Conservation (phyloP, 2,113 vertebrate species). For the Taxidea taxus region DNA sequence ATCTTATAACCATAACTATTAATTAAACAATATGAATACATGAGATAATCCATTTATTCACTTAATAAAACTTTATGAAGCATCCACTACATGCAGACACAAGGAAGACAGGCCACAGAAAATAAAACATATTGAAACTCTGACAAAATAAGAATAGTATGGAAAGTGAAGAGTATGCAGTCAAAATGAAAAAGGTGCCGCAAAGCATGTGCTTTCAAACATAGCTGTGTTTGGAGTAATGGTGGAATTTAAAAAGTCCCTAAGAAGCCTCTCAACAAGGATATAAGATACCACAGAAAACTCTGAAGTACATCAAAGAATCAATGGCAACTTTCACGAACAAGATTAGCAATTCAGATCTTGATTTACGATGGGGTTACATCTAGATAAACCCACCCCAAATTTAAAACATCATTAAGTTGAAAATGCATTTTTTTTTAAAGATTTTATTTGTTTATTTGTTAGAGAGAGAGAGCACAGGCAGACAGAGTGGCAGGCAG, state of each 20-base stretch:
- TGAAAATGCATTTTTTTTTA: not conserved
- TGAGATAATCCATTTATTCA: not conserved
- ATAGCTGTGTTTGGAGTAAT: not conserved
- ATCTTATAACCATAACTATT: not conserved
- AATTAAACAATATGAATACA: not conserved
- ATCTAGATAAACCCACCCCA: not conserved
- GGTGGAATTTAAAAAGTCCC: not conserved
- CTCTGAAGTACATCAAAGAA: not conserved
- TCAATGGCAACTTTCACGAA: not conserved
- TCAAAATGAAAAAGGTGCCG: not conserved
- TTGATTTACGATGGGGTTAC: not conserved
- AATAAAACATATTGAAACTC: not conserved
- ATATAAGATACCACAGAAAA: not conserved
- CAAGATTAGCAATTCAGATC: not conserved
- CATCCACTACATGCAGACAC: not conserved
- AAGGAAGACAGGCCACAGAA: not conserved
- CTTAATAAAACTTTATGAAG: not conserved
- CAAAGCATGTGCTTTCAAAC: not conserved
- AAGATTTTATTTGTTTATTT: too few species aligned
- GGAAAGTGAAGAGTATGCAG: not conserved
- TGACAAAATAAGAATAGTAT: not conserved
- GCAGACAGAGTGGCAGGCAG: too few species aligned
- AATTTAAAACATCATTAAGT: not conserved
- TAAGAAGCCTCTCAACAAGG: not conserved
- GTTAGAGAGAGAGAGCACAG: too few species aligned